Conservation (phyloP, 2,113 vertebrate genomes). For the Pogona vitticeps region DNA sequence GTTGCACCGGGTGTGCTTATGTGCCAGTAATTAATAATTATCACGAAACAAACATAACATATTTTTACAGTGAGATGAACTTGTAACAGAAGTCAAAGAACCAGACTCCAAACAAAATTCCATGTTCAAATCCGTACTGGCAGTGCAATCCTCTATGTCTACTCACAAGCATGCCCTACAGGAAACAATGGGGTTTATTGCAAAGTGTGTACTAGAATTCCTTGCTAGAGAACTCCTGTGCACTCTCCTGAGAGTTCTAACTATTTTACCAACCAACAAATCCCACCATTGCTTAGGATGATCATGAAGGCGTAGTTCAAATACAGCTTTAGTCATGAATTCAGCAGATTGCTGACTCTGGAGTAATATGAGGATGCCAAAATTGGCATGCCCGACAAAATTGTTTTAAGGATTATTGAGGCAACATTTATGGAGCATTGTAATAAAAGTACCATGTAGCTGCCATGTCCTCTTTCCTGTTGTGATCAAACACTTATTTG, state of each 20-base stretch:
- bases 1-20: background rate
- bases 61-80: background rate
- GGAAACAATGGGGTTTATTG: too few species aligned
- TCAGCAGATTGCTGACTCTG: background rate
- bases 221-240: too few species aligned
- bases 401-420: background rate
- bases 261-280: too few species aligned
- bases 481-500: too few species aligned
- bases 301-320: too few species aligned
- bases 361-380: background rate
- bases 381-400: background rate
- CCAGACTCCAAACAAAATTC: background rate
- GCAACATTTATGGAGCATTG: too few species aligned
- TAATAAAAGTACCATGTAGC: background rate
- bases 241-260: too few species aligned
- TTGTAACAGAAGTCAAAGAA: background rate
- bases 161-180: background rate
- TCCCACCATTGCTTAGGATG: background rate
- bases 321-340: too few species aligned
- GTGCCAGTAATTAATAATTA: background rate
- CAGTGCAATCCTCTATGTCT: background rate
- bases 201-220: too few species aligned
- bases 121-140: background rate
- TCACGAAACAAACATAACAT: background rate
- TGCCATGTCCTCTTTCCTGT: too few species aligned